Conservation (phyloP, 2,888 invertebrate genomes). For the Pseudoips prasinana region DNA sequence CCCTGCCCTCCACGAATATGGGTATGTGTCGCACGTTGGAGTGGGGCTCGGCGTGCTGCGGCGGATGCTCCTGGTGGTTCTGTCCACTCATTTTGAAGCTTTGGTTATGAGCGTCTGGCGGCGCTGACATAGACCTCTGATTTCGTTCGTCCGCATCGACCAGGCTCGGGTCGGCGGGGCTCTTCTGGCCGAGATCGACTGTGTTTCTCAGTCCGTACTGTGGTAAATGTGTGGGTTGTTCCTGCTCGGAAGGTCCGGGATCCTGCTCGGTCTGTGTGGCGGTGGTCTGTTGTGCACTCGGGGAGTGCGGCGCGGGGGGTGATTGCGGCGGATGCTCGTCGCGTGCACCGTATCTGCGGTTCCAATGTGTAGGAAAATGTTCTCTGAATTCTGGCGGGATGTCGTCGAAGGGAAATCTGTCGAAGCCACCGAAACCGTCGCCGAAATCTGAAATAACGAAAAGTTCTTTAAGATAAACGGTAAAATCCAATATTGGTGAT, state of each 20-base stretch:
- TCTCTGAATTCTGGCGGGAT: slow-evolving; percentile 76
- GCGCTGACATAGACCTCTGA: slow-evolving; percentile 90
- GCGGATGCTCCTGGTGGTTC: slow-evolving; percentile 47
- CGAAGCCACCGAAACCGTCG: slow-evolving; percentile 74
- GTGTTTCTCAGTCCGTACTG: slow-evolving; percentile 89
- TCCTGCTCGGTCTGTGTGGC: slow-evolving; percentile 69
- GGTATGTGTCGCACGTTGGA: slow-evolving; percentile 91
- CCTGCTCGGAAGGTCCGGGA: slow-evolving; percentile 42
- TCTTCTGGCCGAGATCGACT: slow-evolving; percentile 88
- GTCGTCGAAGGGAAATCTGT: slow-evolving; percentile 79
- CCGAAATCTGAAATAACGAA: slow-evolving; percentile 71
- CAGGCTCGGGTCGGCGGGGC: slow-evolving; percentile 75
- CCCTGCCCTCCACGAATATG: slow-evolving; percentile 93
- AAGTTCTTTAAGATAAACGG: slow-evolving; percentile 49
- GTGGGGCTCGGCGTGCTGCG: slow-evolving; percentile 46
- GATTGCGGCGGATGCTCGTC: slow-evolving; percentile 51
- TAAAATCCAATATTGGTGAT: slow-evolving; percentile 25
- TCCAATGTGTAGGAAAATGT: slow-evolving; percentile 72
- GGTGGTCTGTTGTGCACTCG: slow-evolving; percentile 52
- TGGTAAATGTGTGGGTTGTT: slow-evolving; percentile 64
- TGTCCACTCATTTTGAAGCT: slow-evolving; percentile 61
- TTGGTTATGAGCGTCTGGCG: slow-evolving; percentile 80
- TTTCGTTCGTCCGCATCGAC: slow-evolving; percentile 82
- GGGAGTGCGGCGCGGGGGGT: slow-evolving; percentile 37
- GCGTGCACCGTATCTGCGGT: slow-evolving; percentile 59